Conservation (phyloP, 2,113 vertebrate genomes). For the Sciurus niger region DNA sequence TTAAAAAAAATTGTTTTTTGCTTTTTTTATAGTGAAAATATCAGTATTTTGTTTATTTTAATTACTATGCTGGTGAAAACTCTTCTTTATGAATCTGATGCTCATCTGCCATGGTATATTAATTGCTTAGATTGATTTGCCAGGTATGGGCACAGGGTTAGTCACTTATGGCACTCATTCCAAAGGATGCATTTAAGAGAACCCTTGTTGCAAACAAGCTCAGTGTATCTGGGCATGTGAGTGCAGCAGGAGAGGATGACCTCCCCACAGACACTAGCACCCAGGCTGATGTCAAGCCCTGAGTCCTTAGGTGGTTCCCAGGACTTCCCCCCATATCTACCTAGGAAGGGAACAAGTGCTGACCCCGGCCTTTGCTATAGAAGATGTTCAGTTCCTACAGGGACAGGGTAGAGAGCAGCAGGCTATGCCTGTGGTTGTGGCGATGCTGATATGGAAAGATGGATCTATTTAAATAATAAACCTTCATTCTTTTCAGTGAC, state of each 20-base stretch:
- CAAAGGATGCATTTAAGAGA: neutral
- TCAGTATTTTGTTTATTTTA: neutral
- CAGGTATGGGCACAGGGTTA: neutral
- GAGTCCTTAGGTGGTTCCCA: neutral
- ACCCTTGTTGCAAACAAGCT: accelerated
- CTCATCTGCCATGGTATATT: neutral
- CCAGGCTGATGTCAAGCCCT: neutral
- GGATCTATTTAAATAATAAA: neutral
- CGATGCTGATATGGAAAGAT: neutral
- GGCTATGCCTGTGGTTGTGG: neutral
- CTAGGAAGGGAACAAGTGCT: neutral
- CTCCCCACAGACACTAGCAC: accelerated
- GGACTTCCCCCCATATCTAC: neutral
- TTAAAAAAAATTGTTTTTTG: slow-evolving; percentile 53
- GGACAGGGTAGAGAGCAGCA: neutral
- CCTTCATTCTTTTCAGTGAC: slow-evolving; percentile 2
- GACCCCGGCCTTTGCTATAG: neutral
- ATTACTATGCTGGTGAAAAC: neutral
- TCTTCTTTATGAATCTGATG: neutral
- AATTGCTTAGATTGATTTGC: neutral
- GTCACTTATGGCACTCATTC: neutral
- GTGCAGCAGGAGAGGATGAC: accelerated
- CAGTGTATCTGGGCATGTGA: neutral
- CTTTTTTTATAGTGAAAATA: neutral
- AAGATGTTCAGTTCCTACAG: neutral